Base-by-base conservation (phyloP, 2,888 invertebrate genomes). In the Pasiphila rectangulata region DNA sequence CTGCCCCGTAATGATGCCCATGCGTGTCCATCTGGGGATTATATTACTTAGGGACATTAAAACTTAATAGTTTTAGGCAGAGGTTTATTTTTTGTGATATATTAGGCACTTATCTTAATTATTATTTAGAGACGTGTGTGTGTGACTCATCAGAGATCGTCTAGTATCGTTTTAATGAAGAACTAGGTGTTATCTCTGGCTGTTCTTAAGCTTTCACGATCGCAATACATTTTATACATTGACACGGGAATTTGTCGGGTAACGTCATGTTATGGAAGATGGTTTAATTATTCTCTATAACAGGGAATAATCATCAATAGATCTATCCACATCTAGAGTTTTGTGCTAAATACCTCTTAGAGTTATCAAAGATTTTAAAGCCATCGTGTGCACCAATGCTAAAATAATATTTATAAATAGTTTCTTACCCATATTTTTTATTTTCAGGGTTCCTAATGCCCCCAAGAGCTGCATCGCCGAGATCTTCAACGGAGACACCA, bases 401-500 rank as follows among this genome's bases (percentile, higher is more conserved):
- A n/a, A n/a, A n/a, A n/a, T n/a, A n/a, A n/a, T n/a, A n/a, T n/a
- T n/a, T n/a, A n/a, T n/a, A n/a, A n/a, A n/a, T n/a, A 4, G 16
- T 30, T 16, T 7, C 23, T 37, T n/a, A 39, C 5, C 9, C 19
- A 0, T 9, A 19, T 27, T 12, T 37, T 9, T 57, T 43, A 2
- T 55, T 80, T 83, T 10, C 81, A 92, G 92, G 82, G 91, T 92
- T 61, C 89, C 91, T 38, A 90, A 91, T 63, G 91, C 91, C 44
- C 91, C 91, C 12, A 91, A 91, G 72, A 91, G 91, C 75, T 89
- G 90, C 76, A 90, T 90, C 67, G 90, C 79, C 27, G 90, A 90
- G 78, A 91, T 91, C 71, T 89, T 89, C 73, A 85, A 79, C 67
- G 67, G 78, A 6, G 83, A 85, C 56, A 57, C 69, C 37, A 73